phyloP scores from a whole-genome alignment of 2,888 invertebrate species.

The Drosophila subsilvestris region DNA sequence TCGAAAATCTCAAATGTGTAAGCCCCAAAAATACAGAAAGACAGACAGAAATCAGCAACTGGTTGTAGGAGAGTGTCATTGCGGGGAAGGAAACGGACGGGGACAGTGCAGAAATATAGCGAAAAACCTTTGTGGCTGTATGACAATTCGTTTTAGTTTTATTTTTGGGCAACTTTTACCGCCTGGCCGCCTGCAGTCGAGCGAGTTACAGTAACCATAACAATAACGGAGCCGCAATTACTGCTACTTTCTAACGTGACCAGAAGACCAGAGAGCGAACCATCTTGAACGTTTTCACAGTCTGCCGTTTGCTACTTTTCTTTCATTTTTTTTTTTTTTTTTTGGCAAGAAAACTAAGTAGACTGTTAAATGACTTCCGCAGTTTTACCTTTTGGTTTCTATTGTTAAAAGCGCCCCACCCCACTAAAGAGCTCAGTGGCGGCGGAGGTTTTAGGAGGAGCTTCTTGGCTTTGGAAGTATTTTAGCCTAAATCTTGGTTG shows the following conservation, averaged over 20 bases:
- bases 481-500: slow-evolving; percentile 16
- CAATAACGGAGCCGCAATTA: slow-evolving; percentile 60
- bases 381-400: slow-evolving; percentile 42
- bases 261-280: slow-evolving; percentile 53
- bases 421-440: too few relatives aligned
- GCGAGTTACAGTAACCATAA: slow-evolving; percentile 31
- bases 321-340: slow-evolving; percentile 23
- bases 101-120: slow-evolving; percentile 37
- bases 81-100: not conserved
- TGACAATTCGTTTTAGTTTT: slow-evolving; percentile 37
- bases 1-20: slow-evolving; percentile 21
- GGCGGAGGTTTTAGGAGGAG: slow-evolving; percentile 19
- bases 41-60: slow-evolving; percentile 7
- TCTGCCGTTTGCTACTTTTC: slow-evolving; percentile 42
- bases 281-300: slow-evolving; percentile 47
- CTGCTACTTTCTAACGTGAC: slow-evolving; percentile 68
- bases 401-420: not conserved
- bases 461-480: slow-evolving; percentile 42
- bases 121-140: slow-evolving; percentile 15
- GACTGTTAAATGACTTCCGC: slow-evolving; percentile 76
- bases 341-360: slow-evolving; percentile 55
- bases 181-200: slow-evolving; percentile 48
- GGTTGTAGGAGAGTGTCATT: slow-evolving; percentile 18
- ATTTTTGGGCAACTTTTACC: slow-evolving; percentile 41
- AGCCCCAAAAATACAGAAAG: not conserved